A percentile compares a stretch with the other conserved stretches of the same genome.
phyloP scores from a whole-genome alignment of 2,888 invertebrate species.

The Sicus ferrugineus region DNA sequence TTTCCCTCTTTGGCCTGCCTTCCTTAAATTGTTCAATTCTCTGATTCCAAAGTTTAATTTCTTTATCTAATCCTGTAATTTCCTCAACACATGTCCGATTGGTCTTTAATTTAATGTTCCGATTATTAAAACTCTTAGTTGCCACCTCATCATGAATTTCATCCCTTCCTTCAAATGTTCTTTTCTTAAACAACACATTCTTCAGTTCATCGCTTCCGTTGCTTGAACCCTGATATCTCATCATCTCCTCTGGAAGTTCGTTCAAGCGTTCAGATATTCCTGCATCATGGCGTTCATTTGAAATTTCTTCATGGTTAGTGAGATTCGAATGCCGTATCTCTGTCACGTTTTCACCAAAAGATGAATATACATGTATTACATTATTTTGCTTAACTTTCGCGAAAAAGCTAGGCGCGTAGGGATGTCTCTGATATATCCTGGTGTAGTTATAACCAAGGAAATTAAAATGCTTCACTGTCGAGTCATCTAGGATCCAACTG shows the following conservation, averaged over 20 bases:
- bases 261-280: neutral
- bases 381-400: constrained; percentile 43
- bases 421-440: constrained; percentile 39
- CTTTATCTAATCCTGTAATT: too few species aligned
- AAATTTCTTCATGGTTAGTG: constrained; percentile 1
- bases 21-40: too few species aligned
- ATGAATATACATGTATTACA: constrained; percentile 18
- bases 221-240: too few species aligned
- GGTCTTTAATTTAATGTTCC: too few species aligned
- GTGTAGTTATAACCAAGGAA: constrained; percentile 43
- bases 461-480: constrained; percentile 31
- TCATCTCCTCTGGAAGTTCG: neutral
- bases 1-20: too few species aligned
- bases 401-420: constrained; percentile 56
- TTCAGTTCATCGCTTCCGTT: too few species aligned
- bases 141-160: too few species aligned
- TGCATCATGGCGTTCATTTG: neutral
- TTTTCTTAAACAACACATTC: neutral
- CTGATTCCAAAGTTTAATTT: too few species aligned
- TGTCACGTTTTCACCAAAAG: constrained; percentile 39
- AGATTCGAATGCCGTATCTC: constrained; percentile 30
- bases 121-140: too few species aligned
- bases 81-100: too few species aligned
- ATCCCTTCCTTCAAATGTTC: too few species aligned
- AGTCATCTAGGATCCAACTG: constrained; percentile 49